A percentile compares a stretch with the other conserved stretches of the same genome.
These are phyloP conservation scores for Cranoglanis bouderius DNA, from an alignment of 2,113 vertebrate genomes.

Conservation along the genomic window DNA sequence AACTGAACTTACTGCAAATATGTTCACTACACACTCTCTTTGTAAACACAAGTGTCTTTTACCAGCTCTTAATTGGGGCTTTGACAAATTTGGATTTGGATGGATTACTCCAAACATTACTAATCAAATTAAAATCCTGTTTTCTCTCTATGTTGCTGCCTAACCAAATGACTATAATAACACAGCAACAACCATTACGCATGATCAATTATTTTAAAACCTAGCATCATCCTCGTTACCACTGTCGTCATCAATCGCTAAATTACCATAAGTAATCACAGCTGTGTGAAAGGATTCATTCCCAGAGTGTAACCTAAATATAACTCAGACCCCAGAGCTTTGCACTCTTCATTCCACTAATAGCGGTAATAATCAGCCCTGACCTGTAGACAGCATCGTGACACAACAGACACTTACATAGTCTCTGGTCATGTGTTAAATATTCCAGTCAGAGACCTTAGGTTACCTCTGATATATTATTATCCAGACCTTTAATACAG, in stretches of 20 bases:
- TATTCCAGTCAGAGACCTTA: not conserved
- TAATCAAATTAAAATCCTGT: not conserved
- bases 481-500: not conserved
- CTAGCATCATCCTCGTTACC: slow-evolving; percentile 6
- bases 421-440: not conserved
- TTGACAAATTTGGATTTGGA: not conserved
- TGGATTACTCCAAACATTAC: not conserved
- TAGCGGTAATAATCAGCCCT: slow-evolving; percentile 9
- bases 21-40: not conserved
- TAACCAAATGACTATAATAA: not conserved
- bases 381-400: slow-evolving; percentile 16
- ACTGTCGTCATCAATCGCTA: not conserved
- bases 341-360: slow-evolving; percentile 28
- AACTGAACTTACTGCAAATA: not conserved
- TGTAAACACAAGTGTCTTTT: not conserved
- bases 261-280: not conserved
- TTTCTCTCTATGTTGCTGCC: not conserved
- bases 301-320: slow-evolving; percentile 23
- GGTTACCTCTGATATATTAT: not conserved
- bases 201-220: slow-evolving; percentile 30
- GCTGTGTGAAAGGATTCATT: slow-evolving; percentile 8
- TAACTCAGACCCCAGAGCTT: slow-evolving; percentile 28
- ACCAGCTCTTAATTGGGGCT: not conserved
- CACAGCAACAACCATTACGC: not conserved
- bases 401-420: slow-evolving; percentile 18